These are phyloP conservation scores for Characodon lateralis DNA, from an alignment of 2,797 vertebrate species.

Conservation along the genomic window DNA sequence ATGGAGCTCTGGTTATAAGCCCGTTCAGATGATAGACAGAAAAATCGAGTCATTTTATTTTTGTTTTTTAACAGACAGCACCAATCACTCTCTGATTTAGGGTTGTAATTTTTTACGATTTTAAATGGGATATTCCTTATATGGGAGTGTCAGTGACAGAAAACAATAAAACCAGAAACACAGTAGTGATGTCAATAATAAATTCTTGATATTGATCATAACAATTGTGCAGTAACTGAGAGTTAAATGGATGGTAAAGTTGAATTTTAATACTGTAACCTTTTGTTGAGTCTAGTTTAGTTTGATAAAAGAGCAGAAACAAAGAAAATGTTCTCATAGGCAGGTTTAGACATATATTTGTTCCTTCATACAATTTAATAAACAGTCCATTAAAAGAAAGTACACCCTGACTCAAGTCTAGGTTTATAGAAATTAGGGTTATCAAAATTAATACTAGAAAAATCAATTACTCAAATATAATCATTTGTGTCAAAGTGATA, in stretches of 20 bases:
- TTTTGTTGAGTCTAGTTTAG: neutral
- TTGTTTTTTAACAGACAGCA: neutral
- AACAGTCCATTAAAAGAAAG: too few relatives aligned
- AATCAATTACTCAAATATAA: too few relatives aligned
- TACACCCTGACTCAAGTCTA: too few relatives aligned
- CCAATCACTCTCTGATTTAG: constrained; percentile 1
- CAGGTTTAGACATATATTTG: too few relatives aligned
- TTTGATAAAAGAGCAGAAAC: too few relatives aligned
- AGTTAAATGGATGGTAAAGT: neutral
- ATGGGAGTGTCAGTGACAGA: neutral
- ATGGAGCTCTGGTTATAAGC: neutral
- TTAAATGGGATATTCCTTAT: neutral
- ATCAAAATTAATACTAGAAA: too few relatives aligned
- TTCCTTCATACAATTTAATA: too few relatives aligned
- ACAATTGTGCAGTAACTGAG: neutral
- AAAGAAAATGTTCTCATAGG: too few relatives aligned
- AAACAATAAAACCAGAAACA: constrained; percentile 1
- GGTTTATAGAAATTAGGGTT: too few relatives aligned
- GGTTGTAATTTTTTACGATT: neutral
- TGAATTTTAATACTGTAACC: neutral
- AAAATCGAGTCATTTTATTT: neutral
- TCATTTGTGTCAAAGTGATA: too few relatives aligned
- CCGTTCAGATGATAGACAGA: neutral
- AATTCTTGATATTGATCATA: neutral
- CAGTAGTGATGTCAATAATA: too few relatives aligned